Conservation (phyloP, 2,888 invertebrate species). For the Odontomyia ornata region DNA sequence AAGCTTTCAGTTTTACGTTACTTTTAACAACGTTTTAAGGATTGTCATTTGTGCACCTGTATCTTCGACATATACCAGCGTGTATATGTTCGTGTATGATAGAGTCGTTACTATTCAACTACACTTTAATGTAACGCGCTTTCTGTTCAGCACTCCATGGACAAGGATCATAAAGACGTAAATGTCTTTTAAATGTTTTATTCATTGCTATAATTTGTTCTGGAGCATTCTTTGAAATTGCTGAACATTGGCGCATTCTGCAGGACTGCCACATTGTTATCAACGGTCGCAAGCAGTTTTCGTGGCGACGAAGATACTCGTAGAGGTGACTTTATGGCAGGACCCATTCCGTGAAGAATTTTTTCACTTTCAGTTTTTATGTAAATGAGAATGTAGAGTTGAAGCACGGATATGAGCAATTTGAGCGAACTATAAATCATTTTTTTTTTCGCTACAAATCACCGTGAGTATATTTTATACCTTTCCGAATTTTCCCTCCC, state of each 20-base stretch:
- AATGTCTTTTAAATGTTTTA: slow-evolving; percentile 51
- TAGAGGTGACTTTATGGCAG: neutral
- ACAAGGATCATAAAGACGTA: slow-evolving; percentile 47
- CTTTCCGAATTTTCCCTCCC: neutral
- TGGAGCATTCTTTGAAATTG: slow-evolving; percentile 41
- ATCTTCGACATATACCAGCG: neutral
- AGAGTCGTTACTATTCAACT: neutral
- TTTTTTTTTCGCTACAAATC: too few relatives aligned
- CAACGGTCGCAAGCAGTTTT: neutral
- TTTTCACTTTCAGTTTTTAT: neutral
- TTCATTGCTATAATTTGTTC: slow-evolving; percentile 51
- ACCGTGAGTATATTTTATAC: too few relatives aligned
- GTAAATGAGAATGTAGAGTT: too few relatives aligned
- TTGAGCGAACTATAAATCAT: too few relatives aligned
- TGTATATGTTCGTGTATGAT: too few relatives aligned
- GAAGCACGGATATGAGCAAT: too few relatives aligned
- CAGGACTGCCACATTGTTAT: neutral
- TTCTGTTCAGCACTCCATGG: neutral
- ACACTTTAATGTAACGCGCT: neutral
- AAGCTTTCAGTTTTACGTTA: too few relatives aligned
- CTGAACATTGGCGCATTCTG: neutral
- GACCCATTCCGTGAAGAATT: neutral
- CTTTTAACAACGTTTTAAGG: neutral
- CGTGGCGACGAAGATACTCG: neutral
- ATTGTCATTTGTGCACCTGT: slow-evolving; percentile 1